Evolutionary conservation across 2,888 invertebrate species (phyloP), one percentile per base, ranked within the genome.

Genomic region (Nomada lathburiana): DNA sequence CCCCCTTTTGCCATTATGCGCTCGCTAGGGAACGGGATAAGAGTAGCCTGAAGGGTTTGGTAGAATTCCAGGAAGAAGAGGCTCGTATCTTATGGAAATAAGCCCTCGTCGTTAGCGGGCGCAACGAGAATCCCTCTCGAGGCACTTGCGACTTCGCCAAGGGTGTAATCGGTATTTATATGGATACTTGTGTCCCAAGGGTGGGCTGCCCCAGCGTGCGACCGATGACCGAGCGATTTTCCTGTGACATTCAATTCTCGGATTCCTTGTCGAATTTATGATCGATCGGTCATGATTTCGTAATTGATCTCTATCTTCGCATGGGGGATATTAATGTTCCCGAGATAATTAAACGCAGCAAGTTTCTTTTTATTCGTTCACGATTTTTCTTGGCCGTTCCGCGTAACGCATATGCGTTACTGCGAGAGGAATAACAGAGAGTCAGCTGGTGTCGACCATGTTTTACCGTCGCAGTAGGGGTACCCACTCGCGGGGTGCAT

Each of bases 61-160:
- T 47, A 64, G 78, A 69, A 82, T 90, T 90, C 86, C 68, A 77
- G 83, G 90, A 88, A 88, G 62, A 65, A 74, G 64, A 86, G 87
- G 83, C 84, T 88, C 76, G 88, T 86, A 84, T 84, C 85, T 90
- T 90, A 88, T 91, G 89, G 88, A 89, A 90, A 91, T 90, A 85
- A 87, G 87, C 74, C 83, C 85, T 88, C 79, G 88, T 89, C 89
- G 86, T 90, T 90, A 86, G 84, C 74, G 63, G 60, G 50, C 60
- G 59, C 53, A 78, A 76, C 76, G 71, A 68, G 76, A 72, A 81
- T 64, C 79, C 78, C 84, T 77, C 73, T 82, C 71, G 63, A 80
- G 60, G 52, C 36, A 52, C 29, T 76, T 16, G 70, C 77, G 71
- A 55, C 60, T 20, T 82, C 79, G 13, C 73, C 53, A 82, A 77